Evolutionary conservation across 2,888 invertebrate genomes (phyloP).

Genomic region (Odontocolon sp.): DNA sequence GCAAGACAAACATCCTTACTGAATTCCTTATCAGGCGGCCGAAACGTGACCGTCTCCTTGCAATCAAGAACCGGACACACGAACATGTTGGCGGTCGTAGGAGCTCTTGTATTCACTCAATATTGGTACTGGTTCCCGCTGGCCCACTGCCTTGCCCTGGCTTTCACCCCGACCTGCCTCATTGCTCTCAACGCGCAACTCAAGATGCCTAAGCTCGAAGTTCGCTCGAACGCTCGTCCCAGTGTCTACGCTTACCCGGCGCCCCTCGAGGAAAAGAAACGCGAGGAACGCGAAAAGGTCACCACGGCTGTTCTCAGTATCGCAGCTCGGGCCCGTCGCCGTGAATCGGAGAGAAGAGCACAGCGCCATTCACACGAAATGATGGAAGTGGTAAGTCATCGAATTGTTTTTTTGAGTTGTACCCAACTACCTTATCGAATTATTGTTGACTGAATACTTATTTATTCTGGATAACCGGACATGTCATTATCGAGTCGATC

Average conservation of each 20-base stretch:
- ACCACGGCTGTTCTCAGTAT: constrained; percentile 98
- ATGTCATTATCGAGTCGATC: too few relatives aligned
- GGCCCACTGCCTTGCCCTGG: constrained; percentile 96
- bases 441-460: too few relatives aligned
- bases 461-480: too few relatives aligned
- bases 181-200: constrained; percentile 97
- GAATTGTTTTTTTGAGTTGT: too few relatives aligned
- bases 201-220: constrained; percentile 95
- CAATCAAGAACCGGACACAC: constrained; percentile 98
- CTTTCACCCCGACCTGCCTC: constrained; percentile 97
- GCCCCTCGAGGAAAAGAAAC: constrained; percentile 98
- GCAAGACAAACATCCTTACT: not conserved
- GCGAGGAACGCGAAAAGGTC: constrained; percentile 98
- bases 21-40: constrained; percentile 84
- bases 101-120: constrained; percentile 98
- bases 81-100: constrained; percentile 98
- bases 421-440: too few relatives aligned
- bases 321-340: constrained; percentile 94
- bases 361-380: constrained; percentile 85
- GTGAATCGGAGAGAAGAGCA: constrained; percentile 87
- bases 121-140: constrained; percentile 99
- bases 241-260: constrained; percentile 98
- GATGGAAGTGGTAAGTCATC: constrained; percentile 90
- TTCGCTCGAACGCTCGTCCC: constrained; percentile 96
- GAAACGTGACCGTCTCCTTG: constrained; percentile 97